phyloP scores from a whole-genome alignment of 2,113 vertebrate species.

The Poeciliopsis occidentalis region DNA sequence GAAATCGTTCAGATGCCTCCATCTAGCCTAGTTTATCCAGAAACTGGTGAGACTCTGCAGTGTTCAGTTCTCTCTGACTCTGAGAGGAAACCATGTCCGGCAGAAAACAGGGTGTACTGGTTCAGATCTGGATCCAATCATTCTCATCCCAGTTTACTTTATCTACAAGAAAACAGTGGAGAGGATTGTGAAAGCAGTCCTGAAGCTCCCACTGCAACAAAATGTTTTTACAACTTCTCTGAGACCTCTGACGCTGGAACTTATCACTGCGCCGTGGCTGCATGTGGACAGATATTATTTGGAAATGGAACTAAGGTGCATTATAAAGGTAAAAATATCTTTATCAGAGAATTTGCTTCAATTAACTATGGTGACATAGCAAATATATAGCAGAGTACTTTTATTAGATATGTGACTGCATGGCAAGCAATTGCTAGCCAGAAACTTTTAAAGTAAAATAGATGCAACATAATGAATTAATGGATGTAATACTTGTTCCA shows the following conservation, averaged over 20 bases:
- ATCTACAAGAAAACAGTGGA: rapidly evolving
- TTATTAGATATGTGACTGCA: background rate
- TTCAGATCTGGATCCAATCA: background rate
- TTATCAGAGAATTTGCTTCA: background rate
- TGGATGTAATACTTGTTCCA: too few relatives aligned
- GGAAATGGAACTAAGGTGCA: slow-evolving; percentile 29
- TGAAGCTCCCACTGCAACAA: background rate
- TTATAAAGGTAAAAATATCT: background rate
- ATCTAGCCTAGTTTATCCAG: slow-evolving; percentile 23
- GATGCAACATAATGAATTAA: too few relatives aligned
- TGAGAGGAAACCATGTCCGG: slow-evolving; percentile 6
- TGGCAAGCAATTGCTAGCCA: background rate
- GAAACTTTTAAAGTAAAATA: background rate
- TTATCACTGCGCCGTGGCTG: slow-evolving; percentile 50
- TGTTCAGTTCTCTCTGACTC: slow-evolving; percentile 32
- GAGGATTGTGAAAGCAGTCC: rapidly evolving
- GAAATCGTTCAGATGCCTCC: background rate
- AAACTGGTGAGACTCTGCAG: slow-evolving; percentile 33
- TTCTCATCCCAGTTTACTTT: slow-evolving; percentile 7
- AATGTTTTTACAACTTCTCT: slow-evolving; percentile 25
- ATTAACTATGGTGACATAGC: background rate
- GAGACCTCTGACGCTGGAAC: slow-evolving; percentile 32
- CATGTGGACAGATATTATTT: slow-evolving; percentile 43
- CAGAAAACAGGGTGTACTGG: slow-evolving; percentile 15
- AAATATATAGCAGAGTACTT: background rate